These are phyloP conservation scores for Drosophila aff. DNA, from an alignment of 1,140 invertebrate genomes.

Conservation along the genomic window DNA sequence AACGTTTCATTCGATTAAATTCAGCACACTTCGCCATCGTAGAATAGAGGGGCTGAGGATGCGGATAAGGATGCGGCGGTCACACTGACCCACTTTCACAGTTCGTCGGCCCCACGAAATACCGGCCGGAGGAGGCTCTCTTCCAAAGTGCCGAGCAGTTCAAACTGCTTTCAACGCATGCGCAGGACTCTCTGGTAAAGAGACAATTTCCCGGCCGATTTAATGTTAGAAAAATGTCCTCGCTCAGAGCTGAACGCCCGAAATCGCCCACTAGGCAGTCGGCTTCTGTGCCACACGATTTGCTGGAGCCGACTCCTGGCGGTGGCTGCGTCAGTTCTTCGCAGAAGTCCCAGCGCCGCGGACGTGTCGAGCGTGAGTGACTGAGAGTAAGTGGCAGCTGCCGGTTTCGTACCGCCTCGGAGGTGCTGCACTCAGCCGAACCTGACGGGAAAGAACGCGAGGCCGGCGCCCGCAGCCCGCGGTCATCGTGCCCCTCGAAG, in stretches of 20 bases:
- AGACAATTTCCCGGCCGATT: conserved; percentile 29
- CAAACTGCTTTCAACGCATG: neutral
- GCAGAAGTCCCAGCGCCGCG: conserved; percentile 33
- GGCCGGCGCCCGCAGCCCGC: neutral
- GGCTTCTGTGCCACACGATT: neutral
- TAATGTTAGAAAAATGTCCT: neutral
- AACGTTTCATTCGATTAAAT: conserved; percentile 73
- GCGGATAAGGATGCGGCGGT: neutral
- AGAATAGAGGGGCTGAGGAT: conserved; percentile 3
- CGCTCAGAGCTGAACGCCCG: neutral
- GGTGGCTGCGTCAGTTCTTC: conserved; percentile 43
- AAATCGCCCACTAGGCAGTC: neutral
- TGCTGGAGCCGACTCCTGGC: neutral
- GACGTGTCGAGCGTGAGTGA: conserved; percentile 45
- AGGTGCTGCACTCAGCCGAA: conserved; percentile 5
- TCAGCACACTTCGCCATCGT: conserved; percentile 41
- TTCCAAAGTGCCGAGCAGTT: neutral
- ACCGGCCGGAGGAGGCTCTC: conserved; percentile 1
- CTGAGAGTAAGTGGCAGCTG: conserved; percentile 1
- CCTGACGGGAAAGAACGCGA: conserved; percentile 18
- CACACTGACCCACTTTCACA: conserved; percentile 37
- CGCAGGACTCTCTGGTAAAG: conserved; percentile 5
- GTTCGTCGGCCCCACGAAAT: conserved; percentile 22
- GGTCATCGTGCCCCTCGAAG: conserved; percentile 46
- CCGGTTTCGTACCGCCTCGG: conserved; percentile 6